Percentiles rank a stretch among this genome's conserved stretches.
Evolutionary conservation across 2,113 vertebrate species (phyloP).

Genomic region (Jacana jacana): DNA sequence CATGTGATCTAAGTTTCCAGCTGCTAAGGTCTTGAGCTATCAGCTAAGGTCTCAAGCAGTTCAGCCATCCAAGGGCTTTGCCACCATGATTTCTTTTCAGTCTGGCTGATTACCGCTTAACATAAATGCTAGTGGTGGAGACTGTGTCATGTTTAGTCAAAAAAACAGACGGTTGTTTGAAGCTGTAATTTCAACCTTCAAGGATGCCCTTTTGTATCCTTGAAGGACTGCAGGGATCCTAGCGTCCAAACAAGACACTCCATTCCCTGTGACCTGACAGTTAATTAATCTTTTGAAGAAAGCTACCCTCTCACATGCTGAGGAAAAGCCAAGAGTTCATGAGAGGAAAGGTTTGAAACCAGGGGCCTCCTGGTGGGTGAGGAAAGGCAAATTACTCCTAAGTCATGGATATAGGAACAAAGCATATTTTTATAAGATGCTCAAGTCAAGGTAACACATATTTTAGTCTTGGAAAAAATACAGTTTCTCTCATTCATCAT

Average conservation of each 20-base stretch:
- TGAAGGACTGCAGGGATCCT: background rate
- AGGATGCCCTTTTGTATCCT: background rate
- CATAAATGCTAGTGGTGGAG: background rate
- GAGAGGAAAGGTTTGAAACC: background rate
- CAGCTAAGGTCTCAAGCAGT: no score
- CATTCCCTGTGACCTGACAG: background rate
- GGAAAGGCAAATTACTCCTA: background rate
- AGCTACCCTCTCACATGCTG: background rate
- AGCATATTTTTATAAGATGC: background rate
- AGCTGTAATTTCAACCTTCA: conserved; percentile 3
- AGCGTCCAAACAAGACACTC: background rate
- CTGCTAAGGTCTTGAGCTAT: no score
- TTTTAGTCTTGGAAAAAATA: background rate
- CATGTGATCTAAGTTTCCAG: background rate
- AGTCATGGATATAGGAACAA: background rate
- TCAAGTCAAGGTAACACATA: background rate
- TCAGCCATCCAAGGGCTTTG: background rate
- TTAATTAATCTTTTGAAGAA: conserved; percentile 24
- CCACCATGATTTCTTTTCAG: background rate
- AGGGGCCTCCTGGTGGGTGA: background rate
- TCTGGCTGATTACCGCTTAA: background rate
- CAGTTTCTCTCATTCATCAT: background rate
- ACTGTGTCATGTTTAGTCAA: background rate
- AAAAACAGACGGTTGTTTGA: background rate
- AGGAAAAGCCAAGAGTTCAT: background rate